Conservation (phyloP, 2,797 vertebrate species). For the Brachyalestes nurse region DNA sequence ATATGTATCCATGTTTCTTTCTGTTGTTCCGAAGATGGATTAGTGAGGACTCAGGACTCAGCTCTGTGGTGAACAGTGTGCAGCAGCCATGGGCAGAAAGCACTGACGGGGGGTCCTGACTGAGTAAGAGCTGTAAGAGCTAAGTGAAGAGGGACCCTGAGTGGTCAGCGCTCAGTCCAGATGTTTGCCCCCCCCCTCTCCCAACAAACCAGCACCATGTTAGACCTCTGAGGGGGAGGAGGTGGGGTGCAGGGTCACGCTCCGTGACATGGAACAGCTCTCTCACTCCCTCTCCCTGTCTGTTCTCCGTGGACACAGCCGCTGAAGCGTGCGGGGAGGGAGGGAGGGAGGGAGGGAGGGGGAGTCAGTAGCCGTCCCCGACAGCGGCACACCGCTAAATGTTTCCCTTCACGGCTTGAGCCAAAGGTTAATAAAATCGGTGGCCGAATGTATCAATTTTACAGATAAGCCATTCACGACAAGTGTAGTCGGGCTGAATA, state of each 20-base stretch:
- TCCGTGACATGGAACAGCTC: slow-evolving; percentile 43
- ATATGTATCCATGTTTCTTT: not conserved
- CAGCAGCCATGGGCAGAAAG: not conserved
- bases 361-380: slow-evolving; percentile 64
- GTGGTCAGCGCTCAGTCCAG: slow-evolving; percentile 63
- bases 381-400: slow-evolving; percentile 58
- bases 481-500: slow-evolving; percentile 93
- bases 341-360: not conserved
- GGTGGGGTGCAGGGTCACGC: slow-evolving; percentile 23
- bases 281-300: not conserved
- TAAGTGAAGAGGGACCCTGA: slow-evolving; percentile 53
- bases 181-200: slow-evolving; percentile 56
- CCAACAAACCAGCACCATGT: not conserved
- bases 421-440: slow-evolving; percentile 98
- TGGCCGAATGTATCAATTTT: slow-evolving; percentile 94
- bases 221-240: slow-evolving; percentile 13
- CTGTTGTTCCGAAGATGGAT: not conserved
- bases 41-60: not conserved
- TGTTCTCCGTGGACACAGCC: not conserved
- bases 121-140: slow-evolving; percentile 34
- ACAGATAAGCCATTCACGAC: slow-evolving; percentile 98
- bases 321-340: not conserved
- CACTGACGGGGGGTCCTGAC: slow-evolving; percentile 1
- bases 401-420: slow-evolving; percentile 75
- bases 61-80: not conserved